Percentiles rank a stretch among this genome's conserved stretches.
These are phyloP conservation scores for Tachina lurida DNA, from an alignment of 2,888 invertebrate genomes.

Conservation along the genomic window DNA sequence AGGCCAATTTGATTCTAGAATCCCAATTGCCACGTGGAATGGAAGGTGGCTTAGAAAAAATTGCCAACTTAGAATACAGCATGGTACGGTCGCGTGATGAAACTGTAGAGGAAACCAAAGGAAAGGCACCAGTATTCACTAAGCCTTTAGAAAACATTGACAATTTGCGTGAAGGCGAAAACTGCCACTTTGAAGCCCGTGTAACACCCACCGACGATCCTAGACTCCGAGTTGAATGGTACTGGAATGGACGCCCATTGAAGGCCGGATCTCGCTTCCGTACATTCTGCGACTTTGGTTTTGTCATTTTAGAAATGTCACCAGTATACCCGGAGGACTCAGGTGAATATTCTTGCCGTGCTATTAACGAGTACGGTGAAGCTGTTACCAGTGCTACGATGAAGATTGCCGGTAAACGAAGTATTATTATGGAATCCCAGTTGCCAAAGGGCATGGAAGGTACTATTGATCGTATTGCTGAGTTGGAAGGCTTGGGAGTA, in stretches of 20 bases:
- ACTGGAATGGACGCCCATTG: conserved; percentile 95
- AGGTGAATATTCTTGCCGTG: conserved; percentile 95
- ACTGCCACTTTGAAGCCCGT: conserved; percentile 94
- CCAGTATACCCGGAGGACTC: conserved; percentile 98
- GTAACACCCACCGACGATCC: conserved; percentile 95
- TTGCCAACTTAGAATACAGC: conserved; percentile 95
- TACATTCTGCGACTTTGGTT: conserved; percentile 98
- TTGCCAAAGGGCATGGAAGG: conserved; percentile 96
- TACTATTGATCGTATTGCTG: conserved; percentile 96
- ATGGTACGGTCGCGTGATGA: conserved; percentile 90
- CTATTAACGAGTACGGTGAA: conserved; percentile 94
- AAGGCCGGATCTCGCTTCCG: conserved; percentile 96
- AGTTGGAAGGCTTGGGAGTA: conserved; percentile 92
- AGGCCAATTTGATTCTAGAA: conserved; percentile 94
- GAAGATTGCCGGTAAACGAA: conserved; percentile 95
- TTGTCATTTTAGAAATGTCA: conserved; percentile 97
- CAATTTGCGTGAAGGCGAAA: conserved; percentile 94
- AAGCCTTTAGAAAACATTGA: conserved; percentile 94
- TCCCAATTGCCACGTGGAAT: conserved; percentile 97
- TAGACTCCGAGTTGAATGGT: conserved; percentile 96
- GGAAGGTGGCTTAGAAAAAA: conserved; percentile 97
- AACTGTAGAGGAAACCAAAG: conserved; percentile 88
- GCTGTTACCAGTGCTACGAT: conserved; percentile 94
- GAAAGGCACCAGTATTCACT: conserved; percentile 95
- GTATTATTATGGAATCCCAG: conserved; percentile 95